These are phyloP conservation scores for Galerucella calmariensis DNA, from an alignment of 2,888 invertebrate genomes.

Conservation along the genomic window DNA sequence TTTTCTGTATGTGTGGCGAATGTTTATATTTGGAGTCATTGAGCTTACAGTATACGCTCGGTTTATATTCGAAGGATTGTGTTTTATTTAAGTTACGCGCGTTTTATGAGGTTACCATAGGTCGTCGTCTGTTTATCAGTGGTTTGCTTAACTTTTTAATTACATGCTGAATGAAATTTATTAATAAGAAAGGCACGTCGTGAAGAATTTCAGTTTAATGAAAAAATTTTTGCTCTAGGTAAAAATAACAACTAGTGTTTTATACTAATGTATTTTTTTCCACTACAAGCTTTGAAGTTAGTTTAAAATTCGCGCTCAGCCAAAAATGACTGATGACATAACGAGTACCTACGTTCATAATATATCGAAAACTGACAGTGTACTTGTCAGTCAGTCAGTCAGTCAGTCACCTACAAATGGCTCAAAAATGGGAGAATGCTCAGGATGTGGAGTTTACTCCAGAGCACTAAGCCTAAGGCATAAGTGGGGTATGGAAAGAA, in stretches of 20 bases:
- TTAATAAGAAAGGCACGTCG: background rate
- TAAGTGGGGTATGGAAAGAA: too few relatives aligned
- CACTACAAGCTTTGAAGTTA: too few relatives aligned
- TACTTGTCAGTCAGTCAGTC: too few relatives aligned
- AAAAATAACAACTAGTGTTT: background rate
- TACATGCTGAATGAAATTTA: constrained; percentile 1
- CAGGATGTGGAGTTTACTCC: too few relatives aligned
- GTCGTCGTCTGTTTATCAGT: constrained; percentile 17
- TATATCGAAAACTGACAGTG: too few relatives aligned
- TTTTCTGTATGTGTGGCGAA: constrained; percentile 42
- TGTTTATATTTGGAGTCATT: constrained; percentile 49
- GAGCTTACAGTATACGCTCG: constrained; percentile 35
- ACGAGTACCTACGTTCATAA: too few relatives aligned
- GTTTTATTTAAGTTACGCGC: constrained; percentile 45
- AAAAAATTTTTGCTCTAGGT: background rate
- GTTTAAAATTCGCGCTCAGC: too few relatives aligned
- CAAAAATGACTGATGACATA: too few relatives aligned
- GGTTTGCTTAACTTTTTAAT: constrained; percentile 7
- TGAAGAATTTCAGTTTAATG: background rate
- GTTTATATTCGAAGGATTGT: constrained; percentile 30
- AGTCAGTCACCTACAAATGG: too few relatives aligned
- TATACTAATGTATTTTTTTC: too few relatives aligned
- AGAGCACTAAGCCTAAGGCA: too few relatives aligned
- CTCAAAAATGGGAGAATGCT: too few relatives aligned
- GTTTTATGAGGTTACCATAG: constrained; percentile 39